These are phyloP conservation scores for Leistus spinibarbis DNA, from an alignment of 2,888 invertebrate species.

Conservation along the genomic window DNA sequence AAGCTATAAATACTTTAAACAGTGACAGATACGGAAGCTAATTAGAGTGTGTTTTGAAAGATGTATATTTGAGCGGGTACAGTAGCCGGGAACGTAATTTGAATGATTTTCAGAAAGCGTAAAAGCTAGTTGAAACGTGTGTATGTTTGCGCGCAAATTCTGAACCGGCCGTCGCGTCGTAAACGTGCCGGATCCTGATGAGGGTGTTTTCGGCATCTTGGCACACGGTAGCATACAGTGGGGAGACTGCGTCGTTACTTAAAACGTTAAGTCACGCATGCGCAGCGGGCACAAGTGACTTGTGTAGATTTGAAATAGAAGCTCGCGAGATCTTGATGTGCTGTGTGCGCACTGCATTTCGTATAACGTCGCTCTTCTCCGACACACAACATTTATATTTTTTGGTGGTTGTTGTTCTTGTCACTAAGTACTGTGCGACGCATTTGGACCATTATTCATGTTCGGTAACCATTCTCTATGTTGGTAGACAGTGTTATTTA, in stretches of 20 bases:
- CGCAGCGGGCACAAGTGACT: background rate
- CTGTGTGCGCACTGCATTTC: background rate
- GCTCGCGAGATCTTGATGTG: background rate
- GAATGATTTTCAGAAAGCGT: background rate
- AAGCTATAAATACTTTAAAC: background rate
- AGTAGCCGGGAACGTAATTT: background rate
- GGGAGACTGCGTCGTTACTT: background rate
- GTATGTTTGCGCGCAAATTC: too few species aligned
- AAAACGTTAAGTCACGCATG: background rate
- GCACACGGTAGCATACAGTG: background rate
- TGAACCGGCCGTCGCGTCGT: too few species aligned
- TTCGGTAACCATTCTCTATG: background rate
- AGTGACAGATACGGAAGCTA: background rate
- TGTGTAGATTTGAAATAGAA: background rate
- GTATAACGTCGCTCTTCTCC: background rate
- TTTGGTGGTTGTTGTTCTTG: background rate
- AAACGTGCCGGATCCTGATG: background rate
- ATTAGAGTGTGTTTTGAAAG: background rate
- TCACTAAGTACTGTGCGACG: too few species aligned
- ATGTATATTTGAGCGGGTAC: background rate
- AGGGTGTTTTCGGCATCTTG: background rate
- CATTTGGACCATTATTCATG: background rate
- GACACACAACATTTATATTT: background rate
- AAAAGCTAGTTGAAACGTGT: background rate
- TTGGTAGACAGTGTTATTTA: background rate